Evolutionary conservation across 1,140 invertebrate genomes (phyloP).

Genomic region (Apis laboriosa): DNA sequence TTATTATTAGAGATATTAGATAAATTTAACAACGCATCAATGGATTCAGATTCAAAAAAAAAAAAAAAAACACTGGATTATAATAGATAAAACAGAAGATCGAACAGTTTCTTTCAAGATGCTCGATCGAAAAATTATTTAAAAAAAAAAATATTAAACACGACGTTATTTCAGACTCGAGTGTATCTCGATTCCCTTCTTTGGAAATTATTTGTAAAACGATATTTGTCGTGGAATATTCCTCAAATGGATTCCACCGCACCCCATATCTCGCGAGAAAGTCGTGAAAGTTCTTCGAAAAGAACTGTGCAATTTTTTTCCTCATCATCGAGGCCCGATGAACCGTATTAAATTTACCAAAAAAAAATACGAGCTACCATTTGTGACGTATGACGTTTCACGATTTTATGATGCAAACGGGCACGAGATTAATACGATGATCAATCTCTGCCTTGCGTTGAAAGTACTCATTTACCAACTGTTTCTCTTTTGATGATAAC

Average conservation of each 20-base stretch:
- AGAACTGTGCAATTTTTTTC: constrained; percentile 14
- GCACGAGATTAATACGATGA: constrained; percentile 25
- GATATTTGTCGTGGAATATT: not conserved
- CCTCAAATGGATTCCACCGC: not conserved
- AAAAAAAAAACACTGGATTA: too few species aligned
- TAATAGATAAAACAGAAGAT: too few species aligned
- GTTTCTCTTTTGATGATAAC: constrained; percentile 16
- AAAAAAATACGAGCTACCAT: constrained; percentile 13
- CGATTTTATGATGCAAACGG: constrained; percentile 20
- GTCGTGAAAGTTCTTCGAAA: constrained; percentile 3
- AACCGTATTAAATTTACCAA: not conserved
- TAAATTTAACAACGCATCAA: too few species aligned
- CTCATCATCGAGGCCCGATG: not conserved
- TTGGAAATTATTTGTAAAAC: not conserved
- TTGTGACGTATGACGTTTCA: constrained; percentile 6
- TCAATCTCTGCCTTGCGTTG: constrained; percentile 28
- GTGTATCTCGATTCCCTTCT: too few species aligned
- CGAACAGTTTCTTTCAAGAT: too few species aligned
- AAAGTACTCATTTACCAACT: constrained; percentile 31
- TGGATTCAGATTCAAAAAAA: too few species aligned
- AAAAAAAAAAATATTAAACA: not conserved
- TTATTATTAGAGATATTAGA: too few species aligned
- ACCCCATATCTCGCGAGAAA: constrained; percentile 1
- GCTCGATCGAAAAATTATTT: too few species aligned
- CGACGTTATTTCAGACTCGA: not conserved